Evolutionary conservation across 2,888 invertebrate species (phyloP).

Genomic region (Tiliacea citrago): DNA sequence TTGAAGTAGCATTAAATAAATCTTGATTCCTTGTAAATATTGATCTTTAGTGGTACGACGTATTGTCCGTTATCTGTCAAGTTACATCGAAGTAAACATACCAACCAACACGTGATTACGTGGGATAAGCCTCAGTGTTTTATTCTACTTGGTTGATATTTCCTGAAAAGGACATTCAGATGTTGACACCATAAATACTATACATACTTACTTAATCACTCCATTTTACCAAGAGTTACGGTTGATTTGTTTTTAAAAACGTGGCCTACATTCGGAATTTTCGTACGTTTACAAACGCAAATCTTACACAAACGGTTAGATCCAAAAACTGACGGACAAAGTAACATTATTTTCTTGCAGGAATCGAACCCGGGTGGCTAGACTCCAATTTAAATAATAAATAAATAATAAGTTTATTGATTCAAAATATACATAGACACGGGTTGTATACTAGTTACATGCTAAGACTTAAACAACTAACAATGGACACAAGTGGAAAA

Average conservation of each 20-base stretch:
- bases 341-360: neutral
- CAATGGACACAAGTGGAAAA: no score
- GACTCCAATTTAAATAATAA: no score
- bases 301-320: no score
- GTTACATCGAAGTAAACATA: slow-evolving; percentile 26
- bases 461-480: no score
- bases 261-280: no score
- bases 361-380: neutral
- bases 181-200: no score
- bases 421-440: no score
- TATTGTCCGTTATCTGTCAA: slow-evolving; percentile 58
- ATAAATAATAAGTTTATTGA: no score
- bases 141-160: neutral
- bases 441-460: no score
- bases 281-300: neutral
- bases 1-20: slow-evolving; percentile 42
- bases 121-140: neutral
- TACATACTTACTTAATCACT: neutral
- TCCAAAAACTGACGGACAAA: neutral
- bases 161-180: neutral
- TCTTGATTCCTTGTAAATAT: slow-evolving; percentile 48
- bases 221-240: neutral
- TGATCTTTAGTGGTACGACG: slow-evolving; percentile 33
- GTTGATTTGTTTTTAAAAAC: neutral
- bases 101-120: neutral